These are phyloP conservation scores for Agrotis puta DNA, from an alignment of 2,888 invertebrate genomes.

Conservation along the genomic window DNA sequence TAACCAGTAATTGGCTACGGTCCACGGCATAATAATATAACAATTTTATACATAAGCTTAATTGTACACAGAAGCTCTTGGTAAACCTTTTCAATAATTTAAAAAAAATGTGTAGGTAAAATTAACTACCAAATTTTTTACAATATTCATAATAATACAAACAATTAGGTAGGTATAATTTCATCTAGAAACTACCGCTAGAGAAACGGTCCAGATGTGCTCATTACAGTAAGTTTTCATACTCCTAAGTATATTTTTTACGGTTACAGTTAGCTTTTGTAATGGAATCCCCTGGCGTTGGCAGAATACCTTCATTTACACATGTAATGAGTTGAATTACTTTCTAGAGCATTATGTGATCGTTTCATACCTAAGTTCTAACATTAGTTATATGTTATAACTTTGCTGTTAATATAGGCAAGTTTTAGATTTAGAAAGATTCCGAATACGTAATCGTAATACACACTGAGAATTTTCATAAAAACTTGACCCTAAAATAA, in stretches of 20 bases:
- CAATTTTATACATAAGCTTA: too few relatives aligned
- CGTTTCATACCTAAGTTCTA: slow-evolving; percentile 8
- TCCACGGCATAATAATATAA: too few relatives aligned
- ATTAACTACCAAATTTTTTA: too few relatives aligned
- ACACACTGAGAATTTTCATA: background rate
- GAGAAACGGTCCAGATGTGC: background rate
- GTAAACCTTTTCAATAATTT: too few relatives aligned
- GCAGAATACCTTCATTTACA: slow-evolving; percentile 23
- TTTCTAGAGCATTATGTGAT: slow-evolving; percentile 26
- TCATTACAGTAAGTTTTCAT: background rate
- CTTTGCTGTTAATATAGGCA: too few relatives aligned
- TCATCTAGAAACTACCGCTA: background rate
- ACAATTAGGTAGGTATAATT: background rate
- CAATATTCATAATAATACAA: too few relatives aligned
- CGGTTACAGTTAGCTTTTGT: background rate
- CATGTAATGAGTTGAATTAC: slow-evolving; percentile 36
- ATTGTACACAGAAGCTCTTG: too few relatives aligned
- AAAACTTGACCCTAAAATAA: too few relatives aligned
- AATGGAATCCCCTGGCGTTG: slow-evolving; percentile 9
- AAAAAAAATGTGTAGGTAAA: too few relatives aligned
- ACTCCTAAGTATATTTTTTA: background rate
- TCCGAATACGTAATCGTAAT: too few relatives aligned
- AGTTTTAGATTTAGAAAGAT: slow-evolving; percentile 10
- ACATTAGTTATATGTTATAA: too few relatives aligned
- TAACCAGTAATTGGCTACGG: too few relatives aligned